Evolutionary conservation across 92 coral and sea anemone species (phyloP).

Genomic region (Desmophyllum pertusum): DNA sequence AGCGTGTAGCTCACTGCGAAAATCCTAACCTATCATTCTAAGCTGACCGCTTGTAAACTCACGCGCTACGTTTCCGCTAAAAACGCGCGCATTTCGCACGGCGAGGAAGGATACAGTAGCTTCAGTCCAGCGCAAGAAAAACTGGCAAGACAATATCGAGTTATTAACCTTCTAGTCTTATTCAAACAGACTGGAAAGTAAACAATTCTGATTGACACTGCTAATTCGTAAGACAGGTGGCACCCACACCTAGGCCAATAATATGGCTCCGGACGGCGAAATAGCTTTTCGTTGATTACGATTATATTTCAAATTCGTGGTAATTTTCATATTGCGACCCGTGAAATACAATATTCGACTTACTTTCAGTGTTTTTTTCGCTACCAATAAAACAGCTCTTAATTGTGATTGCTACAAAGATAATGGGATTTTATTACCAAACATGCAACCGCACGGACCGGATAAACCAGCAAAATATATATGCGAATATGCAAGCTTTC

Average conservation of each 20-base stretch:
- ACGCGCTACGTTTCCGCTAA: background rate
- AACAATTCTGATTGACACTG: constrained; percentile 67
- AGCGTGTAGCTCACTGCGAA: background rate
- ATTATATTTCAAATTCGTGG: constrained; percentile 60
- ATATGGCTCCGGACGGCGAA: constrained; percentile 32
- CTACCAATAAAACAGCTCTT: constrained; percentile 32
- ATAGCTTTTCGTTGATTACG: constrained; percentile 58
- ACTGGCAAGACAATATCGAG: constrained; percentile 47
- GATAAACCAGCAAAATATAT: constrained; percentile 21
- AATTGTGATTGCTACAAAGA: constrained; percentile 67
- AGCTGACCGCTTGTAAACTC: background rate
- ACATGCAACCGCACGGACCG: constrained; percentile 61
- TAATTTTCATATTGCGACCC: constrained; percentile 60
- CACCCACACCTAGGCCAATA: constrained; percentile 41
- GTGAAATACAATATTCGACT: constrained; percentile 38
- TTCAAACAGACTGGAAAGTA: constrained; percentile 56
- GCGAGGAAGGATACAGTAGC: background rate
- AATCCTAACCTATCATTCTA: background rate
- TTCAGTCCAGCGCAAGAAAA: background rate
- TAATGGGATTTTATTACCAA: constrained; percentile 62
- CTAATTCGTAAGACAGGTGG: constrained; percentile 69
- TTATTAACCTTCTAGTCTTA: constrained; percentile 59
- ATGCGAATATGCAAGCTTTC: constrained; percentile 24
- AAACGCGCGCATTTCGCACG: background rate
- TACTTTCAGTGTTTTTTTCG: background rate